A percentile compares a stretch with the other conserved stretches of the same genome.
phyloP scores from a whole-genome alignment of 2,113 vertebrate genomes.

The Urocynchramus pylzowi region DNA sequence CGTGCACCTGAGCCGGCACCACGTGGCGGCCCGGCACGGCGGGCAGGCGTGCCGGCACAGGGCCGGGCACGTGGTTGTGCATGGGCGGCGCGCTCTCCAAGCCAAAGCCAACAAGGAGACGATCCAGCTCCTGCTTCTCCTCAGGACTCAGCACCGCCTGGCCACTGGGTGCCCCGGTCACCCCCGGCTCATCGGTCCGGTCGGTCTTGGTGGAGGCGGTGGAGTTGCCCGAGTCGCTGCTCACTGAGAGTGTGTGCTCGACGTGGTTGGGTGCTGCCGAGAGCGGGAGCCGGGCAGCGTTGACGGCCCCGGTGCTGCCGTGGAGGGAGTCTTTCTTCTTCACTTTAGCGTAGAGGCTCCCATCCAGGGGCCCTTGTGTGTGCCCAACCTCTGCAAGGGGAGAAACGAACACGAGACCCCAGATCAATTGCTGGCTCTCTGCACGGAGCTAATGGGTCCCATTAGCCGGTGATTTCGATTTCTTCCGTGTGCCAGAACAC shows the following conservation, averaged over 20 bases:
- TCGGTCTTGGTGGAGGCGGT: conserved; percentile 96
- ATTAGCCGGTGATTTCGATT: conserved; percentile 31
- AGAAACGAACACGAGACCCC: conserved; percentile 34
- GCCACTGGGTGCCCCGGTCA: conserved; percentile 39
- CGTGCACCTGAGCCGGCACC: conserved; percentile 92
- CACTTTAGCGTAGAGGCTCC: conserved; percentile 97
- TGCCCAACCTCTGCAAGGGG: conserved; percentile 87
- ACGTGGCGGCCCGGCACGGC: conserved; percentile 72
- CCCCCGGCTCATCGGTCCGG: conserved; percentile 85
- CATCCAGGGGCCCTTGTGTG: conserved; percentile 93
- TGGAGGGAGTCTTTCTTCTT: conserved; percentile 93
- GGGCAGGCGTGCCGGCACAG: conserved; percentile 32
- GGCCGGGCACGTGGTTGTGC: conserved; percentile 73
- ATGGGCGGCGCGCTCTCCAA: conserved; percentile 76
- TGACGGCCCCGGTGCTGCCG: conserved; percentile 76
- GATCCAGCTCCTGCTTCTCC: conserved; percentile 91
- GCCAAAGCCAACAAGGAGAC: conserved; percentile 88
- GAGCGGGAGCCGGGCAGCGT: conserved; percentile 75
- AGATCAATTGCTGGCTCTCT: conserved; percentile 48
- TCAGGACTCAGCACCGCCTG: conserved; percentile 82
- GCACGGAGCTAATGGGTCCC: not conserved
- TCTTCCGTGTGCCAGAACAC: not conserved
- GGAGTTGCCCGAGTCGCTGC: conserved; percentile 97
- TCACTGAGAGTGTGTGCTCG: conserved; percentile 93
- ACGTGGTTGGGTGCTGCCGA: conserved; percentile 78